phyloP scores from a whole-genome alignment of 2,797 vertebrate genomes.

The Acridotheres tristis region DNA sequence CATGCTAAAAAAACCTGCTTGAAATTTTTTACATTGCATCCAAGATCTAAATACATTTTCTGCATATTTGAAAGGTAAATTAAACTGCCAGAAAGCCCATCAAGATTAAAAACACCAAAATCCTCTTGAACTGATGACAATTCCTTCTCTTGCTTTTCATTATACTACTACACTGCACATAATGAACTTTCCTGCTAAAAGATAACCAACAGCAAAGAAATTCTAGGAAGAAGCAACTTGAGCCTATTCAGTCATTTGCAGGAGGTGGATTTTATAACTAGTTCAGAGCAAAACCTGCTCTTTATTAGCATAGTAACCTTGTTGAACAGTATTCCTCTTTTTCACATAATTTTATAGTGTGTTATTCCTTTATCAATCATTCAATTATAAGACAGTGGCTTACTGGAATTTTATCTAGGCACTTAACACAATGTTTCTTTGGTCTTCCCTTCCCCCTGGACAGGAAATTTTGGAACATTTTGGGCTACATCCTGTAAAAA shows the following conservation, averaged over 20 bases:
- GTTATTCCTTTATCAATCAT: neutral
- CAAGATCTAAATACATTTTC: neutral
- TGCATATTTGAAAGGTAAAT: neutral
- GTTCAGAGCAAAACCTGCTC: neutral
- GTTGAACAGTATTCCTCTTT: neutral
- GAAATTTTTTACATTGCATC: neutral
- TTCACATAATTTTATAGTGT: neutral
- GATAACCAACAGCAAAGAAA: neutral
- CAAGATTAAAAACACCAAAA: neutral
- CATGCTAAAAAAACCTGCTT: slow-evolving; percentile 34
- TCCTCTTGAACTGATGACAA: neutral
- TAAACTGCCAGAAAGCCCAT: slow-evolving; percentile 16
- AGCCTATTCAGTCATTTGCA: neutral
- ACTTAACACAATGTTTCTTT: neutral
- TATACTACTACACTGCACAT: neutral
- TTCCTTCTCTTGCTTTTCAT: neutral
- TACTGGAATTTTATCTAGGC: neutral
- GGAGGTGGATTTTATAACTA: neutral
- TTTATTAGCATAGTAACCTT: neutral
- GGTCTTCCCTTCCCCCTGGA: neutral
- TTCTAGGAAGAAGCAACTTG: neutral
- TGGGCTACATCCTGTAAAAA: neutral
- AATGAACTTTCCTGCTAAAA: neutral
- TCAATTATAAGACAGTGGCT: neutral
- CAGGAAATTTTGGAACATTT: neutral